A percentile compares a stretch with the other conserved stretches of the same genome.
Evolutionary conservation across 2,113 vertebrate species (phyloP).

Genomic region (Osmerus mordax): DNA sequence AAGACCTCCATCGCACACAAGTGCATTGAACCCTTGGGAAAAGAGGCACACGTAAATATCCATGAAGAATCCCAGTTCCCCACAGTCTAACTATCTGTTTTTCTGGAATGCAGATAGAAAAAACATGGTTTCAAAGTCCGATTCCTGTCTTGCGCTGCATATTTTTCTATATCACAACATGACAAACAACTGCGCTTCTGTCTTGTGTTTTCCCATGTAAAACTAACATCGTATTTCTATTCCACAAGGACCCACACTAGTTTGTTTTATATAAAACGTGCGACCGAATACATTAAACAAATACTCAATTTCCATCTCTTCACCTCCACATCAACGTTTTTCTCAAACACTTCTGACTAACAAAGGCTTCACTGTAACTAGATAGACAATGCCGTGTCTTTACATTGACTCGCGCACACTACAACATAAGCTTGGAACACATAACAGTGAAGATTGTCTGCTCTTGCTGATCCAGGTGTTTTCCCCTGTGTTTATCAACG

Average conservation of each 20-base stretch:
- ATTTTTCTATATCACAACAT: too few relatives aligned
- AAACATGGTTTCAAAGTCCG: too few relatives aligned
- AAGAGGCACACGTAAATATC: too few relatives aligned
- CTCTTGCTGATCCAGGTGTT: slow-evolving; percentile 69
- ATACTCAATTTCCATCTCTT: slow-evolving; percentile 41
- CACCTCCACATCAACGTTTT: slow-evolving; percentile 17
- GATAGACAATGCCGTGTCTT: slow-evolving; percentile 43
- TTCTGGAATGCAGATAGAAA: too few relatives aligned
- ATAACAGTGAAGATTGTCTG: slow-evolving; percentile 74
- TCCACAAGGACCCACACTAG: not conserved
- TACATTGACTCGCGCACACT: slow-evolving; percentile 52
- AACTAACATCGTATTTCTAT: too few relatives aligned
- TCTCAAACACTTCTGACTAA: slow-evolving; percentile 33
- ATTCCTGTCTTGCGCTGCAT: too few relatives aligned
- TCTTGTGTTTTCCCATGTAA: not conserved
- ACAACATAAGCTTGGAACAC: slow-evolving; percentile 58
- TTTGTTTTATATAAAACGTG: not conserved
- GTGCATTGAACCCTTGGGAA: too few relatives aligned
- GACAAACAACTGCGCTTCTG: too few relatives aligned
- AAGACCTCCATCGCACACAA: too few relatives aligned
- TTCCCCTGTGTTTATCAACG: slow-evolving; percentile 66
- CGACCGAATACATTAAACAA: slow-evolving; percentile 39
- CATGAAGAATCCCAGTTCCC: too few relatives aligned
- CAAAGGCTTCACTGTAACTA: slow-evolving; percentile 43
- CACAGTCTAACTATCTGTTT: too few relatives aligned